phyloP scores from a whole-genome alignment of 2,888 invertebrate genomes.

The Yponomeuta plumbellus region DNA sequence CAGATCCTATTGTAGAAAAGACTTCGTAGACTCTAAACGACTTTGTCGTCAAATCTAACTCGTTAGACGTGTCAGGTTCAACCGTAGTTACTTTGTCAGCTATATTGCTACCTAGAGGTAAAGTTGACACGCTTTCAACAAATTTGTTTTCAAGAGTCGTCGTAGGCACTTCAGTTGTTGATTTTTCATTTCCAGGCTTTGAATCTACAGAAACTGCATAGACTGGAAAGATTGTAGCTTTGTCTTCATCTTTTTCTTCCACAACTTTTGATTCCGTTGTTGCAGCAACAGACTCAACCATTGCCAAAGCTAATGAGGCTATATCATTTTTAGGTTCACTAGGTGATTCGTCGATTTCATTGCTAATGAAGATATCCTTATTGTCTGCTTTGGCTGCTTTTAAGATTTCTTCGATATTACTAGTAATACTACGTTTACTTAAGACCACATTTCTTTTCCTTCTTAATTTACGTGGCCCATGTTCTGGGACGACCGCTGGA shows the following conservation, averaged over 20 bases:
- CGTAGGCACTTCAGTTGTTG: conserved; percentile 27
- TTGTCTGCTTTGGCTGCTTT: conserved; percentile 53
- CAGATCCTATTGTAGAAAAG: conserved; percentile 30
- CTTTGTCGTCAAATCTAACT: conserved; percentile 54
- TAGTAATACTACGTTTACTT: conserved; percentile 48
- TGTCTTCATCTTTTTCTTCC: conserved; percentile 31
- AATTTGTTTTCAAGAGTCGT: conserved; percentile 40
- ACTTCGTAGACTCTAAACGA: conserved; percentile 60
- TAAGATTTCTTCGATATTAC: conserved; percentile 59
- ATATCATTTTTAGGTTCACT: conserved; percentile 38
- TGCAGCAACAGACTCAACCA: conserved; percentile 28
- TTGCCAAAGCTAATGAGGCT: conserved; percentile 30
- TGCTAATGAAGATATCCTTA: conserved; percentile 63
- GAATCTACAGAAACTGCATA: conserved; percentile 43
- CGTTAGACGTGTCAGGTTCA: conserved; percentile 41
- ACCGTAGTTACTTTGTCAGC: conserved; percentile 38
- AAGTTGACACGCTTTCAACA: conserved; percentile 61
- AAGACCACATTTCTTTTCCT: conserved; percentile 35
- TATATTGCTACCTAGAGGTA: conserved; percentile 44
- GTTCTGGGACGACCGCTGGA: conserved; percentile 79
- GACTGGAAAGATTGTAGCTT: conserved; percentile 34
- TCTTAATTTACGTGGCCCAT: conserved; percentile 76
- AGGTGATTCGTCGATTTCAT: conserved; percentile 66
- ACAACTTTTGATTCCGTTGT: conserved; percentile 27
- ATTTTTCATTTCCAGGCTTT: conserved; percentile 28